phyloP scores from a whole-genome alignment of 2,113 vertebrate species.

The Bos indicus region DNA sequence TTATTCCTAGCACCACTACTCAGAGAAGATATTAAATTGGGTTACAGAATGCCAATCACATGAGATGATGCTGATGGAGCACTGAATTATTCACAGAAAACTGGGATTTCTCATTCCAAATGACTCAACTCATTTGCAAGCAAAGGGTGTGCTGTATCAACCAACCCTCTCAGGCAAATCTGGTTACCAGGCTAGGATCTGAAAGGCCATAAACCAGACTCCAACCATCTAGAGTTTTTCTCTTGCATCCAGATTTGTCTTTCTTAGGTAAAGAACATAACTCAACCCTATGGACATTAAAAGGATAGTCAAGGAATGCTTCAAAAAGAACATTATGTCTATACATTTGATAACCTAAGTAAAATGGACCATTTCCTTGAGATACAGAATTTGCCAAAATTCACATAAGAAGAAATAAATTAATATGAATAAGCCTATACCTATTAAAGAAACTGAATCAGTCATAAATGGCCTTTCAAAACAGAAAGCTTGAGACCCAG shows the following conservation, averaged over 20 bases:
- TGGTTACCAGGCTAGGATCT: not conserved
- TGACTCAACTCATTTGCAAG: not conserved
- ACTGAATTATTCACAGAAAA: not conserved
- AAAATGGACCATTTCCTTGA: not conserved
- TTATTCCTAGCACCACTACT: not conserved
- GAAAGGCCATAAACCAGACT: not conserved
- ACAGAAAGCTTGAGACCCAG: not conserved
- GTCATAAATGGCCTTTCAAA: not conserved
- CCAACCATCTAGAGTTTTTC: not conserved
- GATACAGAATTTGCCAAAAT: not conserved
- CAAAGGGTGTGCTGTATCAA: not conserved
- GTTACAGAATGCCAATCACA: constrained; percentile 11
- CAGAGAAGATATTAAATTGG: not conserved
- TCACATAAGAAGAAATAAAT: not conserved
- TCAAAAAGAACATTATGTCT: not conserved
- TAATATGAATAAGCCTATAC: not conserved
- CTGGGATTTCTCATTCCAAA: not conserved
- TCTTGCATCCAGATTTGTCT: not conserved
- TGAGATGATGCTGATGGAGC: not conserved
- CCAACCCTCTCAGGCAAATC: not conserved
- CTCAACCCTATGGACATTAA: not conserved
- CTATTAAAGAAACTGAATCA: not conserved
- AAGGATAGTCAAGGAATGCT: not conserved
- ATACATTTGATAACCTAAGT: not conserved
- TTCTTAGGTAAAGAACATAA: not conserved